A percentile compares a stretch with the other conserved stretches of the same genome.
These are phyloP conservation scores for Drosophila tsacasi DNA, from an alignment of 1,140 invertebrate species.

Conservation along the genomic window DNA sequence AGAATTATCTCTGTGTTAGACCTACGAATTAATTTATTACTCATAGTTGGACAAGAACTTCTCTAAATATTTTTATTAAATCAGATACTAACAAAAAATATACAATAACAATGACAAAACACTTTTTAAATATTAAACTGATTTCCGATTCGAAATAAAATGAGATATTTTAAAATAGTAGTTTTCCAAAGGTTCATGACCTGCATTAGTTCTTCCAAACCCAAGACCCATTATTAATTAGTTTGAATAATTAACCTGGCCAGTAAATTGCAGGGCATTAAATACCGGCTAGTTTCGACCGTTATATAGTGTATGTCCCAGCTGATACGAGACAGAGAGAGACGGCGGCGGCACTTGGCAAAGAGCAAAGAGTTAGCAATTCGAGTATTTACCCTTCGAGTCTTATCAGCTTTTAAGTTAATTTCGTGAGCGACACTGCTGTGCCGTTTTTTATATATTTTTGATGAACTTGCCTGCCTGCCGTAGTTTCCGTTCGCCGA, in stretches of 20 bases:
- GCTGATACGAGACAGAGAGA: constrained; percentile 33
- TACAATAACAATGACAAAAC: too few relatives aligned
- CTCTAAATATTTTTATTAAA: too few relatives aligned
- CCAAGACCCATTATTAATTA: too few relatives aligned
- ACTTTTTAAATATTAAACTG: too few relatives aligned
- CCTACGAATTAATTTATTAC: too few relatives aligned
- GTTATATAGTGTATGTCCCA: not conserved
- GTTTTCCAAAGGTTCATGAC: too few relatives aligned
- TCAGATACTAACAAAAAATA: too few relatives aligned
- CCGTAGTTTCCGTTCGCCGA: constrained; percentile 29
- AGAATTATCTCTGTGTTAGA: too few relatives aligned
- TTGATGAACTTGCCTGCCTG: constrained; percentile 47
- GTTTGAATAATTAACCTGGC: not conserved
- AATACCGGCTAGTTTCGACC: constrained; percentile 5
- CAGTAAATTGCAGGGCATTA: not conserved
- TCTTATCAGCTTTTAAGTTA: constrained; percentile 53
- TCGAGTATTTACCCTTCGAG: constrained; percentile 50
- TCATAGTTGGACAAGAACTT: too few relatives aligned
- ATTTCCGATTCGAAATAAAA: too few relatives aligned
- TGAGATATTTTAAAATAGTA: too few relatives aligned
- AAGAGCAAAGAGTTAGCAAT: constrained; percentile 41
- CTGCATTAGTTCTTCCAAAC: too few relatives aligned
- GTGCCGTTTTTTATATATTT: constrained; percentile 11
- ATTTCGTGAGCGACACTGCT: constrained; percentile 27
- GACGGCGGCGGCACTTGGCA: constrained; percentile 1